phyloP scores from a whole-genome alignment of 2,888 invertebrate genomes.

The Ochropleura plecta region DNA sequence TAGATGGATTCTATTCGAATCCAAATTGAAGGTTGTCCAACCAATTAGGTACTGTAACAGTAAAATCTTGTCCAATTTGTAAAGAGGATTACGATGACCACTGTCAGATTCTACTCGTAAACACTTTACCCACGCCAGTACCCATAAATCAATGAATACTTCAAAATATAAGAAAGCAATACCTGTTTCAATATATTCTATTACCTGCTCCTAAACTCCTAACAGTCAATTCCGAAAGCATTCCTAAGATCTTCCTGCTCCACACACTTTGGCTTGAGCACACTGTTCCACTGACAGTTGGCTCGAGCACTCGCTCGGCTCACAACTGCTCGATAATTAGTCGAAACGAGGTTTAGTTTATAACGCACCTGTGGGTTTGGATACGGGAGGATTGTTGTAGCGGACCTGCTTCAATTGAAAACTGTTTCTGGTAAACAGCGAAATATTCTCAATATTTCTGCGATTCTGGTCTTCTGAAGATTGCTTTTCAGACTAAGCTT shows the following conservation, averaged over 20 bases:
- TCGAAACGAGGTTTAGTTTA: slow-evolving; percentile 61
- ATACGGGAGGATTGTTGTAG: slow-evolving; percentile 27
- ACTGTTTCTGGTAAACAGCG: background rate
- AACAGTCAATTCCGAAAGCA: slow-evolving; percentile 2
- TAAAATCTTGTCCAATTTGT: background rate
- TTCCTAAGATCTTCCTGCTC: slow-evolving; percentile 12
- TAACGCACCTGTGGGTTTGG: slow-evolving; percentile 43
- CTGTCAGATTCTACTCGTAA: background rate
- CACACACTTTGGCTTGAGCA: slow-evolving; percentile 1
- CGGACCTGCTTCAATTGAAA: slow-evolving; percentile 5
- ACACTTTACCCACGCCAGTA: background rate
- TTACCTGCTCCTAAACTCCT: background rate
- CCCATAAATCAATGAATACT: background rate
- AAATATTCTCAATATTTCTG: too few species aligned
- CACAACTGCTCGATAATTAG: slow-evolving; percentile 66
- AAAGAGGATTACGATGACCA: background rate
- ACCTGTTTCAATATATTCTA: background rate
- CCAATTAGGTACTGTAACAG: background rate
- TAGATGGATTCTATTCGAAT: background rate
- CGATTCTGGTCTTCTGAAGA: too few species aligned
- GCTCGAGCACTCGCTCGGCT: slow-evolving; percentile 29
- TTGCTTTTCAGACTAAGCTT: too few species aligned
- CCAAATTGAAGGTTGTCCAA: background rate
- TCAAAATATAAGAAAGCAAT: background rate
- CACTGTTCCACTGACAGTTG: slow-evolving; percentile 12